Percentiles rank a stretch among this genome's conserved stretches.
phyloP scores from a whole-genome alignment of 2,888 invertebrate species.

The Byasa hedistus region DNA sequence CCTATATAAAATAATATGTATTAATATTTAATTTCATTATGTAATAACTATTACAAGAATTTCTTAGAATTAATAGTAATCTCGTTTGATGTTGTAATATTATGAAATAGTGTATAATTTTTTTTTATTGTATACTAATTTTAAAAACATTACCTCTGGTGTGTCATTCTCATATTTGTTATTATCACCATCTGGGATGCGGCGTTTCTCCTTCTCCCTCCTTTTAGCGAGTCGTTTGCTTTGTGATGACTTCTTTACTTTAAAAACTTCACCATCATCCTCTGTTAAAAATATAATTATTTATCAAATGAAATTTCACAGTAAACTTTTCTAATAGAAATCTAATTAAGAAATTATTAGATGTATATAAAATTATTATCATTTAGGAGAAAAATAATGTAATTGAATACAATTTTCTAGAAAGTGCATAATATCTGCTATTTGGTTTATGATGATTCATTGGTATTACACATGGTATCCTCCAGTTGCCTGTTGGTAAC shows the following conservation, averaged over 20 bases:
- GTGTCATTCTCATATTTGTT: slow-evolving; percentile 66
- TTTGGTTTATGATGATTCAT: too few species aligned
- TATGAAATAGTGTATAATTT: background rate
- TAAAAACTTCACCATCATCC: slow-evolving; percentile 91
- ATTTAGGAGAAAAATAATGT: too few species aligned
- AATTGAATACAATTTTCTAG: too few species aligned
- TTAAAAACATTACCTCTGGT: slow-evolving; percentile 59
- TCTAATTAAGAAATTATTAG: too few species aligned
- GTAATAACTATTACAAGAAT: background rate
- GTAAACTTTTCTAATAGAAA: background rate
- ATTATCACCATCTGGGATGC: slow-evolving; percentile 61
- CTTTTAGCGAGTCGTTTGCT: slow-evolving; percentile 93
- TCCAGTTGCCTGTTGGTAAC: too few species aligned
- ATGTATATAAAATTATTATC: too few species aligned
- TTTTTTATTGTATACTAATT: slow-evolving; percentile 16
- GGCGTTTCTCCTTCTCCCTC: slow-evolving; percentile 85
- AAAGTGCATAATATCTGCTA: too few species aligned
- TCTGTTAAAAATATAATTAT: slow-evolving; percentile 70
- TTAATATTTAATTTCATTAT: background rate
- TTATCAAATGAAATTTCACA: background rate
- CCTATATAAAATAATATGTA: slow-evolving; percentile 39
- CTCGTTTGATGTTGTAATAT: background rate
- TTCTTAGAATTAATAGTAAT: background rate
- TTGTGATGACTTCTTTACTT: slow-evolving; percentile 96
- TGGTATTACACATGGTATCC: too few species aligned